A percentile compares a stretch with the other conserved stretches of the same genome.
Evolutionary conservation across 2,113 vertebrate genomes (phyloP).

Genomic region (Bombycilla garrulus): DNA sequence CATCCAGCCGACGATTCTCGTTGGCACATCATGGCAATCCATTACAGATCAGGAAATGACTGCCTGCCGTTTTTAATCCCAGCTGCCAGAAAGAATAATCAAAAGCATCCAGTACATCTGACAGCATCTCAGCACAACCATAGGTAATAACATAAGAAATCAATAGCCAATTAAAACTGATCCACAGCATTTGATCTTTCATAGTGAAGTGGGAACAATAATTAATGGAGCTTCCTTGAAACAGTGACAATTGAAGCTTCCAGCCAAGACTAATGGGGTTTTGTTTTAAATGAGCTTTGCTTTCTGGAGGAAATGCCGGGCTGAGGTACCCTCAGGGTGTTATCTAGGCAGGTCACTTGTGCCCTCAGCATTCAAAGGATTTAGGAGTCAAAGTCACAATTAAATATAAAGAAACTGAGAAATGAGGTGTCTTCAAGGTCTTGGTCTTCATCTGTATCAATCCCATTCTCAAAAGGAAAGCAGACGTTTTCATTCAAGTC

Average conservation of each 20-base stretch:
- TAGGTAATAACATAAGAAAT: slow-evolving; percentile 67
- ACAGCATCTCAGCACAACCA: slow-evolving; percentile 23
- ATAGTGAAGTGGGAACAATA: slow-evolving; percentile 45
- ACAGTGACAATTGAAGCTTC: slow-evolving; percentile 47
- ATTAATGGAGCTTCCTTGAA: slow-evolving; percentile 57
- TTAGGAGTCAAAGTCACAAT: not conserved
- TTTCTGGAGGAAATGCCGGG: not conserved
- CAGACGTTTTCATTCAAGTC: not conserved
- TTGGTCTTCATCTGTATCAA: not conserved
- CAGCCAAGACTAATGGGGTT: slow-evolving; percentile 41
- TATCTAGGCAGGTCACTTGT: not conserved
- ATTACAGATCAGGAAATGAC: slow-evolving; percentile 49
- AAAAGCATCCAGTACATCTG: slow-evolving; percentile 43
- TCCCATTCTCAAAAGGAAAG: not conserved
- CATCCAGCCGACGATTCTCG: slow-evolving; percentile 36
- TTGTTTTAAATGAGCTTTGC: slow-evolving; percentile 25
- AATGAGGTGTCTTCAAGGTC: not conserved
- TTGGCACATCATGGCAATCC: slow-evolving; percentile 41
- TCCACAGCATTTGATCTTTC: slow-evolving; percentile 64
- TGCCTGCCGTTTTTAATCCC: slow-evolving; percentile 52
- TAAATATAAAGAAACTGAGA: not conserved
- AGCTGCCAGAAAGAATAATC: slow-evolving; percentile 61
- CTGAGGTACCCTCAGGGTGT: not conserved
- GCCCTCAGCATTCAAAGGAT: not conserved
- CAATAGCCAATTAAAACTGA: slow-evolving; percentile 71